Conservation (phyloP, 2,797 vertebrate species). For the Chrysocyon brachyurus region DNA sequence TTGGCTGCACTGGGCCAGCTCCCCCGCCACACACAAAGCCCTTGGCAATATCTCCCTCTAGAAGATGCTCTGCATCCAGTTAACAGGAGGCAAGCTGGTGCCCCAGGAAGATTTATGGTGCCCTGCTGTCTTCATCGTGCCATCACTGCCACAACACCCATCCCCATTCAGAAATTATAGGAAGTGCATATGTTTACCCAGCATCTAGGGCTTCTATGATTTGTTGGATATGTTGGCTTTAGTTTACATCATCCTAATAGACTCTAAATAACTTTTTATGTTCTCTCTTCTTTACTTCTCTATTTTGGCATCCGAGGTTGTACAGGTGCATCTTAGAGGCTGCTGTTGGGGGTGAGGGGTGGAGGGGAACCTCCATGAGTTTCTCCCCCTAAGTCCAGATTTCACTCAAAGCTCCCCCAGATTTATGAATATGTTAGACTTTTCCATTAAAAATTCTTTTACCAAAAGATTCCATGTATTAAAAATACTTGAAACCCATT, state of each 20-base stretch:
- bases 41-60: not conserved
- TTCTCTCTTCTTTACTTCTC: not conserved
- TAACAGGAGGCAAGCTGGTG: not conserved
- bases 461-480: not conserved
- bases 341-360: not conserved
- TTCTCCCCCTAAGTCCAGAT: not conserved
- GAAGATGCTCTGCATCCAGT: not conserved
- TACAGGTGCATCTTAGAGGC: not conserved
- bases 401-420: not conserved
- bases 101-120: not conserved
- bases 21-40: not conserved
- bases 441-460: slow-evolving; percentile 3
- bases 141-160: not conserved
- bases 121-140: not conserved
- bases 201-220: not conserved
- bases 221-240: not conserved
- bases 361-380: rapidly evolving
- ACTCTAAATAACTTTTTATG: not conserved
- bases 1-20: too few species aligned
- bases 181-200: not conserved
- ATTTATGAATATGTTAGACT: not conserved
- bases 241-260: not conserved
- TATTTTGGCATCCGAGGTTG: not conserved
- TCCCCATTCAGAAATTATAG: not conserved
- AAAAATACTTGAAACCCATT: slow-evolving; percentile 28